phyloP scores from a whole-genome alignment of 1,140 invertebrate genomes.

The Rhopalosiphum maidis region DNA sequence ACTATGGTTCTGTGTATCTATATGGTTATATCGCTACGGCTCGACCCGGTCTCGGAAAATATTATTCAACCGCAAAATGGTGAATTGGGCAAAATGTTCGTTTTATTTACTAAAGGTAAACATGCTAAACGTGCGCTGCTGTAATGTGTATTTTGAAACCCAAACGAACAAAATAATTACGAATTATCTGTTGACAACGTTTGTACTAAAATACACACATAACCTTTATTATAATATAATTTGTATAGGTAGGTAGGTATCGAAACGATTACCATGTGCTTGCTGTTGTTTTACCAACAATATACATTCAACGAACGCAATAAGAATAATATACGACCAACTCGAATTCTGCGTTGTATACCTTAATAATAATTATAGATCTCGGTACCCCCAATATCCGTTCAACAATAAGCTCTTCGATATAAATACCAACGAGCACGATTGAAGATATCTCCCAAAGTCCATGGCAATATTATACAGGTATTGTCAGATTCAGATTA shows the following conservation, averaged over 20 bases:
- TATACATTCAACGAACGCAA: not conserved
- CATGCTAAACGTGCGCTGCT: not conserved
- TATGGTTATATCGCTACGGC: not conserved
- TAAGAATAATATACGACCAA: not conserved
- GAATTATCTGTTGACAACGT: not conserved
- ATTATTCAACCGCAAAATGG: not conserved
- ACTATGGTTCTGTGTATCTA: too few species aligned
- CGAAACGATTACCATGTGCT: not conserved
- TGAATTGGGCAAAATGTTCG: not conserved
- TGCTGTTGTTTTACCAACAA: not conserved
- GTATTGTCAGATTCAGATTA: not conserved
- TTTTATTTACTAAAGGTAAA: conserved; percentile 3
- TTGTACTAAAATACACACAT: not conserved
- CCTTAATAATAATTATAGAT: not conserved
- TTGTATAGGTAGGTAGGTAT: conserved; percentile 3
- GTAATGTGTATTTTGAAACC: not conserved
- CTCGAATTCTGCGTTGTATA: not conserved
- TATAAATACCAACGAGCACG: not conserved
- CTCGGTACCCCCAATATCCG: not conserved
- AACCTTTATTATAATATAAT: conserved; percentile 4
- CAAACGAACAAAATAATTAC: not conserved
- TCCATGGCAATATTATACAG: not conserved
- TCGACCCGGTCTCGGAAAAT: not conserved
- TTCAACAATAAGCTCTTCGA: not conserved
- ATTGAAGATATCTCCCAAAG: not conserved